Evolutionary conservation across 64 coral and sea anemone species (phyloP), one percentile per base, ranked within the genome.

Genomic region (Trachythela sp.): DNA sequence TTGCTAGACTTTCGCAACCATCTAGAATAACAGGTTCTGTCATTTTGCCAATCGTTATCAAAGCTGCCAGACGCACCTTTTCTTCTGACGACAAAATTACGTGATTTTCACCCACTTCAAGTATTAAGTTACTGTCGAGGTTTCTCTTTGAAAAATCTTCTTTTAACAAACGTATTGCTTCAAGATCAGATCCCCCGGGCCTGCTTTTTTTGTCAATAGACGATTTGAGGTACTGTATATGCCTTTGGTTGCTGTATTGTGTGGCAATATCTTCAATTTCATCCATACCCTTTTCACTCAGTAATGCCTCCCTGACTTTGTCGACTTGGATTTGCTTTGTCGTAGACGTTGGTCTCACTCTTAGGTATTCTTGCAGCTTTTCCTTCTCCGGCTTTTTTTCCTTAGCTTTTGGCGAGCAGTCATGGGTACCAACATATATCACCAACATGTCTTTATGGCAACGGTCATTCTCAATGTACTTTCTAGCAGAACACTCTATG

Each of bases 291-390:
- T 59, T 70, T 40, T 54, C 54, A 31, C 86, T 70, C 32, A 88
- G 54, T 68, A 88, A 64, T 68, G 86, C 86, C 54, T 88, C 86
- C 40, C 86, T 64, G 58, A 88, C 86, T 88, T 64, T 88, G 58
- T 88, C 56, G 48, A 70, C 35, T 88, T 88, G 86, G 36, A 86
- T 38, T 86, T 86, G 85, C 40, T 24, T 33, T 48, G 85, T 51
- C 31, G 85, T 86, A 41, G 31, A 45, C 31, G 85, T 86, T 54
- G 85, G 85, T 34, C 85, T 15, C 36, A 54, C 85, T 4, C 11
- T 4, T 11, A 45, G 11, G 4, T 6, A 4, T 11, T 45, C 11
- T 45, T 45, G 4, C 4, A 45, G 4, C 4, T 45, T 4, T 45
- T 45, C 42, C 11, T 45, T 45, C 4, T 45, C 42, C 4, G 42